A percentile compares a stretch with the other conserved stretches of the same genome.
Evolutionary conservation across 2,113 vertebrate species (phyloP).

Genomic region (Ariopsis seemanni): DNA sequence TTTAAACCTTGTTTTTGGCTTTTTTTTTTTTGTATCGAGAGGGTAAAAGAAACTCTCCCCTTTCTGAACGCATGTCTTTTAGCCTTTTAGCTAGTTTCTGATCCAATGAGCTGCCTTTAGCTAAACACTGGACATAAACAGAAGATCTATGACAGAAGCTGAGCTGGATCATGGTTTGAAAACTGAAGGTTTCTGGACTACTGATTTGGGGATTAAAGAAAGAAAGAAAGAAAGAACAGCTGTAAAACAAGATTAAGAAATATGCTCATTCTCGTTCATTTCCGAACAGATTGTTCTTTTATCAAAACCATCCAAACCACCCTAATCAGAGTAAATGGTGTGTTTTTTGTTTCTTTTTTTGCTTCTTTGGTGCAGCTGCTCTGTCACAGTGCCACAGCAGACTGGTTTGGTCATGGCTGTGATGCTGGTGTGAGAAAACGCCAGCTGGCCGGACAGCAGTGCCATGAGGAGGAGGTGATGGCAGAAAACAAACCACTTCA

Average conservation of each 20-base stretch:
- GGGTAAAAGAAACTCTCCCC: neutral
- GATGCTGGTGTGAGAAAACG: neutral
- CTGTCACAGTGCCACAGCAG: neutral
- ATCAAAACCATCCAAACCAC: neutral
- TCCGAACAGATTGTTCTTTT: neutral
- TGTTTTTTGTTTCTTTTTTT: slow-evolving; percentile 13
- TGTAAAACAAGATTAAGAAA: neutral
- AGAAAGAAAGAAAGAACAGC: neutral
- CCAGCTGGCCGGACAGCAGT: slow-evolving; percentile 39
- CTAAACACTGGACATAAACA: neutral
- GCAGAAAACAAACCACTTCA: slow-evolving; percentile 20
- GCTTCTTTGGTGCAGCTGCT: slow-evolving; percentile 8
- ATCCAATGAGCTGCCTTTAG: neutral
- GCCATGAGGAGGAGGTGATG: slow-evolving; percentile 7
- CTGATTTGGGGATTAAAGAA: neutral
- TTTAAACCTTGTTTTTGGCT: no score
- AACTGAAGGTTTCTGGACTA: neutral
- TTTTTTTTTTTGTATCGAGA: neutral
- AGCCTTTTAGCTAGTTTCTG: neutral
- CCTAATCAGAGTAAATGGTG: neutral
- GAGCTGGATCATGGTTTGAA: no score
- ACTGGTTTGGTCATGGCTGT: slow-evolving; percentile 17
- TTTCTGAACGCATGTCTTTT: neutral
- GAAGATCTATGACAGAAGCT: neutral
- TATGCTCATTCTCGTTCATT: neutral